phyloP scores from a whole-genome alignment of 2,797 vertebrate genomes.

The Danio tinwini region DNA sequence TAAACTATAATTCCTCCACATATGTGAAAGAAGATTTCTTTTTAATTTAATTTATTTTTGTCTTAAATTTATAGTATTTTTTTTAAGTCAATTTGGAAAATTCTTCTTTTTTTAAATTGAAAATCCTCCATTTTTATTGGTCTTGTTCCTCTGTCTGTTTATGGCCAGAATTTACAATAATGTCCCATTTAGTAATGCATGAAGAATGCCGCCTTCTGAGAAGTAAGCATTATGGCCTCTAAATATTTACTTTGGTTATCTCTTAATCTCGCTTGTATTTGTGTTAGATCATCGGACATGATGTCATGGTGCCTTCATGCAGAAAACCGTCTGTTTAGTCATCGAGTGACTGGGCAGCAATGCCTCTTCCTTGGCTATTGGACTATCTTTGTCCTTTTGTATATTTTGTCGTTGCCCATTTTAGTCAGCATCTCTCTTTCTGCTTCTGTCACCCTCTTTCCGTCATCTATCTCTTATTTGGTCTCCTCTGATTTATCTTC shows the following conservation, averaged over 20 bases:
- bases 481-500: conserved; percentile 1
- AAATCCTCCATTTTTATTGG: too few species aligned
- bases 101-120: too few species aligned
- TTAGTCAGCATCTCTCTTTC: neutral
- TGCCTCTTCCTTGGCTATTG: neutral
- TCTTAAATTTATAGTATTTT: too few species aligned
- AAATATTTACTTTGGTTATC: conserved; percentile 8
- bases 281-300: conserved; percentile 10
- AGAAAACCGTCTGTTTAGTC: neutral
- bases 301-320: conserved; percentile 25
- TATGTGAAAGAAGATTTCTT: too few species aligned
- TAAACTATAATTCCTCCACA: too few species aligned
- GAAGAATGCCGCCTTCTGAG: neutral
- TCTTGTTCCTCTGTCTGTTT: too few species aligned
- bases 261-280: conserved; percentile 2
- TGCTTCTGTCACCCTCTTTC: neutral
- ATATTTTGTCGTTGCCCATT: neutral
- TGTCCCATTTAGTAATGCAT: too few species aligned
- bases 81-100: too few species aligned
- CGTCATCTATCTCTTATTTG: neutral
- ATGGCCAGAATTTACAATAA: too few species aligned
- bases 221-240: neutral
- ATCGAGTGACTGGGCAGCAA: conserved; percentile 16
- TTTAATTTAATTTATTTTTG: too few species aligned
- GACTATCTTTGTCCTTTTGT: neutral